Conservation (phyloP, 2,113 vertebrate genomes). For the Corydoras maculifer region DNA sequence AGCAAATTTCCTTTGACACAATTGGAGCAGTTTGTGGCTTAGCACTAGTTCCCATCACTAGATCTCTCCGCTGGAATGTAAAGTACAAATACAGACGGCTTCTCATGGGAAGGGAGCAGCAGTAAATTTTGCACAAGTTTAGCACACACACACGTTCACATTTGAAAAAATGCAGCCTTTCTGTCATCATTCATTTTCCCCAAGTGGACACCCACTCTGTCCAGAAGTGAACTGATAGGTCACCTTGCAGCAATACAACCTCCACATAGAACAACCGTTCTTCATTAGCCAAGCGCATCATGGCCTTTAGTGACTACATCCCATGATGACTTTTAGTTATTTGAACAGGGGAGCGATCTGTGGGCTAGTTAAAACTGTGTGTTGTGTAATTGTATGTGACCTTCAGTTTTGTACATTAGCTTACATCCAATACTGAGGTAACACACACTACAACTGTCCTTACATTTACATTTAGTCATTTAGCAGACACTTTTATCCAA, state of each 20-base stretch:
- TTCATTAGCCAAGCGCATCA: constrained; percentile 21
- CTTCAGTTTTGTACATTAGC: neutral
- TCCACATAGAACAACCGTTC: constrained; percentile 20
- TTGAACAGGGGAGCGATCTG: neutral
- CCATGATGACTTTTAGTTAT: constrained; percentile 26
- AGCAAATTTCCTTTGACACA: constrained; percentile 17
- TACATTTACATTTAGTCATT: too few species aligned
- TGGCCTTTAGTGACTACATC: constrained; percentile 6
- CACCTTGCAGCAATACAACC: constrained; percentile 34
- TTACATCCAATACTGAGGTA: neutral
- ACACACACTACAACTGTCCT: neutral
- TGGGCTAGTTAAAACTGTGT: neutral
- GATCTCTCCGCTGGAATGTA: constrained; percentile 41
- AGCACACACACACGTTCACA: constrained; percentile 28
- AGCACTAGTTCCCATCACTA: constrained; percentile 16
- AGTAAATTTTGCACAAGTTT: constrained; percentile 40
- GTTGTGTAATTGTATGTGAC: constrained; percentile 1
- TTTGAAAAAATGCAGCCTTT: constrained; percentile 20
- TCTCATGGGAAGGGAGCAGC: constrained; percentile 41
- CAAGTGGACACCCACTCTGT: constrained; percentile 46
- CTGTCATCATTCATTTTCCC: constrained; percentile 41
- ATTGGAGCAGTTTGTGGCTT: constrained; percentile 24
- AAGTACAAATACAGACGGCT: constrained; percentile 44
- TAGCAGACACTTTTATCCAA: too few species aligned
- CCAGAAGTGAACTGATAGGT: constrained; percentile 42